Percentiles rank a stretch among this genome's conserved stretches.
Evolutionary conservation across 2,888 invertebrate species (phyloP).

Genomic region (Pristionchus maxplancki): DNA sequence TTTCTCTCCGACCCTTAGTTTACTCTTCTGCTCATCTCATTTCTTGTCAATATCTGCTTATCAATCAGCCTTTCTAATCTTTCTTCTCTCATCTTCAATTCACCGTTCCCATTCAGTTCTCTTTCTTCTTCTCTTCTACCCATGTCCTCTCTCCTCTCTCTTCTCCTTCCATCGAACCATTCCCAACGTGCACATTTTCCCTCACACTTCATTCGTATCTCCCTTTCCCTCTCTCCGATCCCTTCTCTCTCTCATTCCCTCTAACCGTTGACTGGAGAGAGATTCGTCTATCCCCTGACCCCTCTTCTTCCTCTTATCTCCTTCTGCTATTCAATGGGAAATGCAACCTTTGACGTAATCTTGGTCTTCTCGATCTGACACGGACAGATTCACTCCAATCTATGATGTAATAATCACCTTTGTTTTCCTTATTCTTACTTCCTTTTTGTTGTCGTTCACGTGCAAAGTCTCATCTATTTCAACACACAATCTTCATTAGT

Average conservation of each 20-base stretch:
- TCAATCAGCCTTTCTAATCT: neutral
- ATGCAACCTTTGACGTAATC: constrained; percentile 34
- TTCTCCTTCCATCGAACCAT: constrained; percentile 8
- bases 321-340: neutral
- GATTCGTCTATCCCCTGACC: neutral
- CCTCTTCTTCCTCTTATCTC: constrained; percentile 9
- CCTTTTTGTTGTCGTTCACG: neutral
- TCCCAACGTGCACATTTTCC: constrained; percentile 4
- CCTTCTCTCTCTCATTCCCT: constrained; percentile 14
- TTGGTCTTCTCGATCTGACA: neutral
- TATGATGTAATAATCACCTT: neutral
- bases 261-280: neutral
- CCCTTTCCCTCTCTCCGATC: neutral
- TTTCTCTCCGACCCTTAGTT: neutral
- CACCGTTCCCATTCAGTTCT: neutral
- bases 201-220: constrained; percentile 13
- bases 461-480: neutral
- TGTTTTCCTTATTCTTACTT: neutral
- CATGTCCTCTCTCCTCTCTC: neutral
- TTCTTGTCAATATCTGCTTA: neutral
- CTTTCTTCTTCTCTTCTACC: neutral
- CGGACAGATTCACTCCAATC: neutral
- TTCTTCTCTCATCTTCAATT: neutral
- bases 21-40: neutral
- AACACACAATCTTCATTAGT: neutral